phyloP scores from a whole-genome alignment of 2,888 invertebrate genomes.

The Villa cingulata region DNA sequence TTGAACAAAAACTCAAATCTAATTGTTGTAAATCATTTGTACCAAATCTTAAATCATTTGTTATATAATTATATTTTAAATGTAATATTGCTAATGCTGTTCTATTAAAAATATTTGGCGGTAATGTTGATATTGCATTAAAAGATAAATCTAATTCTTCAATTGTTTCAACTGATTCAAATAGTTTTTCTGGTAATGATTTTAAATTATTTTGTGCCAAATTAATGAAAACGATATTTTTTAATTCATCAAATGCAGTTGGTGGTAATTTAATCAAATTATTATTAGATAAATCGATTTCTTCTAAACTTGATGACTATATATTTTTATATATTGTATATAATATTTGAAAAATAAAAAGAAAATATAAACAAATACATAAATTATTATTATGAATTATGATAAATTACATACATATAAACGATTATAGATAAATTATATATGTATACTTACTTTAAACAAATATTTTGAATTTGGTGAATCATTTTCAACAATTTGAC shows the following conservation, averaged over 20 bases:
- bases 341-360: not conserved
- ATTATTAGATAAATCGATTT: slow-evolving; percentile 58
- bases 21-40: slow-evolving; percentile 50
- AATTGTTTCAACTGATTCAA: slow-evolving; percentile 48
- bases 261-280: slow-evolving; percentile 50
- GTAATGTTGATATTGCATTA: slow-evolving; percentile 50
- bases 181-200: slow-evolving; percentile 36
- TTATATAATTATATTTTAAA: slow-evolving; percentile 54
- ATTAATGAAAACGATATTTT: slow-evolving; percentile 51
- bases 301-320: slow-evolving; percentile 47
- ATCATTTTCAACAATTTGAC: slow-evolving; percentile 25
- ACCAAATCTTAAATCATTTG: slow-evolving; percentile 46
- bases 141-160: slow-evolving; percentile 60
- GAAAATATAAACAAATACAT: not conserved
- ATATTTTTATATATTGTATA: slow-evolving; percentile 6
- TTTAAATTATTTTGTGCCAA: slow-evolving; percentile 53
- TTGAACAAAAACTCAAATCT: slow-evolving; percentile 54
- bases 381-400: not conserved
- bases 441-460: slow-evolving; percentile 35
- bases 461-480: slow-evolving; percentile 15
- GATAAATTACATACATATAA: too few relatives aligned
- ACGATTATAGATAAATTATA: too few relatives aligned
- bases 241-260: slow-evolving; percentile 49
- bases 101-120: slow-evolving; percentile 48
- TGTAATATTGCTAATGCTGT: slow-evolving; percentile 56